Evolutionary conservation across 2,888 invertebrate species (phyloP).

Genomic region (Apoderus coryli): DNA sequence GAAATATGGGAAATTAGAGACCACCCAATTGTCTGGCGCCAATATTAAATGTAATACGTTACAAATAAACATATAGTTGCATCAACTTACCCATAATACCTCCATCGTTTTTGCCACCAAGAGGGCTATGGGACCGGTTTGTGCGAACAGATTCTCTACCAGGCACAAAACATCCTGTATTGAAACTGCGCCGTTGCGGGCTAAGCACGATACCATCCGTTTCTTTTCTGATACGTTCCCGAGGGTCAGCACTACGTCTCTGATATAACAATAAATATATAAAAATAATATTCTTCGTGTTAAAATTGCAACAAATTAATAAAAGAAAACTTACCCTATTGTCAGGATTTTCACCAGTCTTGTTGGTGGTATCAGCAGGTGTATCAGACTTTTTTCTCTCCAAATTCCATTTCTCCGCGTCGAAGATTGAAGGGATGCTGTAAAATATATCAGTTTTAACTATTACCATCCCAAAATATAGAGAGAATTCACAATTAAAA

Average conservation of each 20-base stretch:
- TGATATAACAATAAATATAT: too few relatives aligned
- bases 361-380: conserved; percentile 45
- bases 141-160: conserved; percentile 29
- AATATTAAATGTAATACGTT: too few relatives aligned
- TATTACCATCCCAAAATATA: too few relatives aligned
- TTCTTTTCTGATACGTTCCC: conserved; percentile 67
- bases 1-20: too few relatives aligned
- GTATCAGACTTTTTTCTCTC: conserved; percentile 45
- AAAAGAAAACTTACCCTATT: conserved; percentile 35
- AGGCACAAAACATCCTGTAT: conserved; percentile 72
- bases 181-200: conserved; percentile 75
- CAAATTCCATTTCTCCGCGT: conserved; percentile 33
- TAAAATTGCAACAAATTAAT: conserved; percentile 2
- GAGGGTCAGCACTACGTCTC: conserved; percentile 48
- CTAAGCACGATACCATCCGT: conserved; percentile 73
- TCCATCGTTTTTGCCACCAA: conserved; percentile 20
- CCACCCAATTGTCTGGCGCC: too few relatives aligned
- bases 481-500: too few relatives aligned
- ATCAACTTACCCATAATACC: conserved; percentile 15
- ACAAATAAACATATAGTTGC: conserved; percentile 7
- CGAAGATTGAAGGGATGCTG: conserved; percentile 21
- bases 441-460: too few relatives aligned
- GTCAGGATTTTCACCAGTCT: conserved; percentile 38
- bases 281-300: too few relatives aligned
- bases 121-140: conserved; percentile 24